phyloP scores from a whole-genome alignment of 2,888 invertebrate genomes.

The Matsumyia berberina region DNA sequence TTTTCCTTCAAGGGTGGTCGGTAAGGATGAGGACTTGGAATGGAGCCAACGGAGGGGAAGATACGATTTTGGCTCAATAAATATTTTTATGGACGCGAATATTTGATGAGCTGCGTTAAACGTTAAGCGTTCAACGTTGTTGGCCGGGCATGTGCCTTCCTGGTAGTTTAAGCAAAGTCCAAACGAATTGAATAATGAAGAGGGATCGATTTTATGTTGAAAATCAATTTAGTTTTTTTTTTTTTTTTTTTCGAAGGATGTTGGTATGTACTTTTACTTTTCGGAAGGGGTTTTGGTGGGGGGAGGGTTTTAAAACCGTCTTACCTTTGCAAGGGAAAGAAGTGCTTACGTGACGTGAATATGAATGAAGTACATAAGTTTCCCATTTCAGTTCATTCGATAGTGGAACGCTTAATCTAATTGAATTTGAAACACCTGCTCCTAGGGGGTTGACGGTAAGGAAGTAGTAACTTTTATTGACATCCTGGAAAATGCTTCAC shows the following conservation, averaged over 20 bases:
- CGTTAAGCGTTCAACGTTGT: background rate
- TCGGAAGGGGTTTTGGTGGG: background rate
- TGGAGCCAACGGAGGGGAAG: slow-evolving; percentile 25
- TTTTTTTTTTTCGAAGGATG: background rate
- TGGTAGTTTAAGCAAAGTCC: background rate
- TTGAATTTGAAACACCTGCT: slow-evolving; percentile 15
- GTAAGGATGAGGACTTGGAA: background rate
- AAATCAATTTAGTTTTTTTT: slow-evolving; percentile 43
- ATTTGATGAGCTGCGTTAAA: slow-evolving; percentile 40
- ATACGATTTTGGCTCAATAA: slow-evolving; percentile 26
- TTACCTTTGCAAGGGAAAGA: background rate
- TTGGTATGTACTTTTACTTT: background rate
- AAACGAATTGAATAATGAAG: slow-evolving; percentile 15
- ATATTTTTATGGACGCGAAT: slow-evolving; percentile 25
- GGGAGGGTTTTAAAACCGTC: background rate
- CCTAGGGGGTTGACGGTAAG: background rate
- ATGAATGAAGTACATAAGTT: background rate
- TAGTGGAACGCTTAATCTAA: background rate
- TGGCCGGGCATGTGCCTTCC: background rate
- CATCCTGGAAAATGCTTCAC: background rate
- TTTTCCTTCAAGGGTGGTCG: slow-evolving; percentile 9
- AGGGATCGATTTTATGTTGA: slow-evolving; percentile 8
- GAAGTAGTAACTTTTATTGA: slow-evolving; percentile 5
- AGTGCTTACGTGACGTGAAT: slow-evolving; percentile 30
- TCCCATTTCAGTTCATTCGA: background rate